A percentile compares a stretch with the other conserved stretches of the same genome.
These are phyloP conservation scores for Aleiodes alternator DNA, from an alignment of 2,888 invertebrate species.

Conservation along the genomic window DNA sequence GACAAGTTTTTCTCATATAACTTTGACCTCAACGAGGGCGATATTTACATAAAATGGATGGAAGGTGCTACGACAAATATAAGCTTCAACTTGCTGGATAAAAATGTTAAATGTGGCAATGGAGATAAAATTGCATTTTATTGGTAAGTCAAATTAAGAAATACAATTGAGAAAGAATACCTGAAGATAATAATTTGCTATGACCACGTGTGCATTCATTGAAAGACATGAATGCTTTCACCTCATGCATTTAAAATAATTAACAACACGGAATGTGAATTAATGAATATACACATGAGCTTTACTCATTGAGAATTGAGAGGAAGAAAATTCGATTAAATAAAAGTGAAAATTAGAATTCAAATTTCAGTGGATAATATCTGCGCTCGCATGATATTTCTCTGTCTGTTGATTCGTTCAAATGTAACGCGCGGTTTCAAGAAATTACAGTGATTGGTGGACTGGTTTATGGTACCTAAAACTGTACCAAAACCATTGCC, in stretches of 20 bases:
- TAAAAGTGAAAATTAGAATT: not conserved
- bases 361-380: not conserved
- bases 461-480: not conserved
- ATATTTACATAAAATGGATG: conserved; percentile 95
- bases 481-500: not conserved
- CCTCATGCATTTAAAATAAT: not conserved
- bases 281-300: not conserved
- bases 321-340: no score
- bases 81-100: conserved; percentile 95
- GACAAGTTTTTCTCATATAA: conserved; percentile 92
- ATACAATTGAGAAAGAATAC: not conserved
- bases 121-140: conserved; percentile 95
- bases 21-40: conserved; percentile 92
- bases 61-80: conserved; percentile 96
- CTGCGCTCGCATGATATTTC: conserved; percentile 41
- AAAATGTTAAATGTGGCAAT: conserved; percentile 90
- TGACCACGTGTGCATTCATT: not conserved
- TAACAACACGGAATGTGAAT: not conserved
- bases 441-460: conserved; percentile 26
- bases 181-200: no score
- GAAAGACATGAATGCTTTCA: not conserved
- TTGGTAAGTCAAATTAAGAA: conserved; percentile 83
- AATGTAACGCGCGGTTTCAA: conserved; percentile 45
- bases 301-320: conserved; percentile 1
- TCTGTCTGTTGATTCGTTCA: conserved; percentile 46